Base-by-base conservation (phyloP, 1,140 invertebrate genomes). In the Heliconius nattereri region DNA sequence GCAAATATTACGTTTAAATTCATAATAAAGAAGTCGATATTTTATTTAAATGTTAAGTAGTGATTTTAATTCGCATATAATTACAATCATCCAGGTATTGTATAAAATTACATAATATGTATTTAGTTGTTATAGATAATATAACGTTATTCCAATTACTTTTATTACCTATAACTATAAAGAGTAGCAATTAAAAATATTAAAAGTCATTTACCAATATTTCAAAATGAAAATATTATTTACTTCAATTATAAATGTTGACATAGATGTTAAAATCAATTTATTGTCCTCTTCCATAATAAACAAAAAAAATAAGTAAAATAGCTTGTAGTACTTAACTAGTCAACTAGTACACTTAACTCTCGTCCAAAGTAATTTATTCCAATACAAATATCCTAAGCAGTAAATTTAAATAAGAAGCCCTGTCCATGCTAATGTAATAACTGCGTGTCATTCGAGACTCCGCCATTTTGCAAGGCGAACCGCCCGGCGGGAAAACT, bases 391-490 rank as follows among this genome's bases (percentile, higher is more conserved):
- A 66, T 66, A 66, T 26, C 60, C 60, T 66, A 66, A 66, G 60
- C 60, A 66, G 60, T 77, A 60, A 82, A 79, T 83, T 81, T 79
- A 75, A 81, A 83, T 83, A 79, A 80, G 82, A 71, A 79, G 86
- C 86, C 82, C 85, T 87, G 83, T 93, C 92, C 90, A 91, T 83
- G 77, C 79, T 91, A 83, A 79, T 79, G 84, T 75, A 81, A 82
- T 86, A 71, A 79, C 76, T 85, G 89, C 89, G 86, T 93, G 91
- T 92, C 91, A 93, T 89, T 90, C 85, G 91, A 93, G 90, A 87
- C 86, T 86, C 89, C 89, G 91, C 91, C 91, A 92, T 92, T 88
- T 92, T 92, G 91, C 90, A 92, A 94, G 91, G 91, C 91, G 89
- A 92, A 90, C 91, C 87, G 88, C 89, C 87, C 88, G 86, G 89